Evolutionary conservation across 2,888 invertebrate genomes (phyloP), one percentile per base, ranked within the genome.

Genomic region (Agonum fuliginosum): DNA sequence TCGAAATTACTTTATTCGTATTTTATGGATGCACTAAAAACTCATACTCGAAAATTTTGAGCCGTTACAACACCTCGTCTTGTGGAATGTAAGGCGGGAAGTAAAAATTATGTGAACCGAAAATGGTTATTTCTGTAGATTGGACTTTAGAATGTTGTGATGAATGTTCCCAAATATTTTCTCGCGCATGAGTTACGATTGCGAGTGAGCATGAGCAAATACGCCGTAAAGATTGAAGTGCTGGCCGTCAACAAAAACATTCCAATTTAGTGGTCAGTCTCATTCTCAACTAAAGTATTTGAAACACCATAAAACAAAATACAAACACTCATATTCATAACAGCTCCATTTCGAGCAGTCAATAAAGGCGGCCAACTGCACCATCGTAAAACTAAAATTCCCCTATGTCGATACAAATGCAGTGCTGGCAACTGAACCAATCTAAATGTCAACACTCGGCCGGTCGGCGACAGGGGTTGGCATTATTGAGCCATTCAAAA

Each of bases 401-500:
- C 79, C 54, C n/a, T n/a, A 48, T 62, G 48, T 76, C 65, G 76
- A 78, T 78, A 79, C 73, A 69, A 69, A 78, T 78, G 78, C 74
- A 71, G 46, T 58, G 58, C 46, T 67, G 72, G 76, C 70, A 67
- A 79, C 27, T n/a, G n/a, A 79, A 80, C 80, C 80, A 79, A 80
- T 78, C 76, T 79, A 79, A 78, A 79, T 80, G 80, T 80, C 80
- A 80, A 80, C 80, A 80, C 79, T 80, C 43, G 65, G 17, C 76
- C 43, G 22, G 48, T 22, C 48, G 6, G 70, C 4, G 73, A 62
- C 67, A 67, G 41, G 67, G 37, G 37, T 34, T 30, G 41, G 51
- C 10, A 75, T 79, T 79, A 80, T 80, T 78, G 78, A 79, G 80
- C 79, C 78, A 80, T 80, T 80, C 76, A 78, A 79, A 80, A 79